These are phyloP conservation scores for Xiphorhynchus erythropygius DNA, from an alignment of 2,797 vertebrate species.

Conservation along the genomic window DNA sequence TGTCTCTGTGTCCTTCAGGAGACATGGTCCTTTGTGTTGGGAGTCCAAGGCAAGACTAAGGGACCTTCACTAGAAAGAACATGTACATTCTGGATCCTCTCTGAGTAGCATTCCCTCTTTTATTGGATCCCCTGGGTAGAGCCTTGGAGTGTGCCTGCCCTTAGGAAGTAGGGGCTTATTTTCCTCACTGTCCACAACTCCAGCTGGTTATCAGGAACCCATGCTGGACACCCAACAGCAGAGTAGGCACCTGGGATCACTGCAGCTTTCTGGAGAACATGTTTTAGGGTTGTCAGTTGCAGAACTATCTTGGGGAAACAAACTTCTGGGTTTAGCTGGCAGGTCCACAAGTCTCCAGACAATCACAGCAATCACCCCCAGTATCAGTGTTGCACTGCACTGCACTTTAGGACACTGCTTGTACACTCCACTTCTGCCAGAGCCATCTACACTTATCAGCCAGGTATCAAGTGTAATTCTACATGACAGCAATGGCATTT, in stretches of 20 bases:
- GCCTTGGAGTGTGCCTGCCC: neutral
- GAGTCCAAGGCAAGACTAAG: neutral
- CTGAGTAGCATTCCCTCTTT: neutral
- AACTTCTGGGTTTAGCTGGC: neutral
- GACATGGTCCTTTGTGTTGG: rapidly evolving
- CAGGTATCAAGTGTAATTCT: neutral
- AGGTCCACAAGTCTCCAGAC: neutral
- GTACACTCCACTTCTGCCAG: neutral
- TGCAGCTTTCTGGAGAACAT: neutral
- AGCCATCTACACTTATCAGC: neutral
- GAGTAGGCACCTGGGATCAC: neutral
- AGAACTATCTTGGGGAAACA: neutral
- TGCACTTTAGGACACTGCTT: neutral
- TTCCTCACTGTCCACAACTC: neutral
- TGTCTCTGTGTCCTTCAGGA: neutral
- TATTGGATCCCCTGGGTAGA: neutral
- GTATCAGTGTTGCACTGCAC: neutral
- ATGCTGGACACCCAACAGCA: neutral
- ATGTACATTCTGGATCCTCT: neutral
- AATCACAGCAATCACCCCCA: neutral
- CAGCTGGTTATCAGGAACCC: neutral
- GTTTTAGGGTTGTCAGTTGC: neutral
- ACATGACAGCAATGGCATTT: neutral
- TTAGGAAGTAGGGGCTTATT: neutral
- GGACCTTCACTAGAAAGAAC: neutral